Percentiles rank a stretch among this genome's conserved stretches.
phyloP scores from a whole-genome alignment of 2,888 invertebrate genomes.

The Stegophylla sp. region DNA sequence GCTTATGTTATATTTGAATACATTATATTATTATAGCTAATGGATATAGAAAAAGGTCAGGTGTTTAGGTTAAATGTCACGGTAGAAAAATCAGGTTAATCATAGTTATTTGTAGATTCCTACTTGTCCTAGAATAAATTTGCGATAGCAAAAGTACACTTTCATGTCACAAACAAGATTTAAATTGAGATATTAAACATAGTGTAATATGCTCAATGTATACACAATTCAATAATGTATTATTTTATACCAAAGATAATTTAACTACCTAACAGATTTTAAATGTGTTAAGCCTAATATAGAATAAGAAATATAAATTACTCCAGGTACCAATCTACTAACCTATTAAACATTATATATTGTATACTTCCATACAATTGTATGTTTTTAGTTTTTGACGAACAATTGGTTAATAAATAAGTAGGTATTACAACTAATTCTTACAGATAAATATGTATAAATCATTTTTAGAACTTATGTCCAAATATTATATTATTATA shows the following conservation, averaged over 20 bases:
- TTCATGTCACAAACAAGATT: slow-evolving; percentile 4
- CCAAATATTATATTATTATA: background rate
- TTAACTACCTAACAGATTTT: background rate
- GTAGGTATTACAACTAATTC: no score
- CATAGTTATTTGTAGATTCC: slow-evolving; percentile 18
- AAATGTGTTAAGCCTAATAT: no score
- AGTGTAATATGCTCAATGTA: background rate
- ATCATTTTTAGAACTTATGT: no score
- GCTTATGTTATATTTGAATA: background rate
- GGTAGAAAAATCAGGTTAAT: slow-evolving; percentile 58
- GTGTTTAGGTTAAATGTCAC: slow-evolving; percentile 47
- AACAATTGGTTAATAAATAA: no score
- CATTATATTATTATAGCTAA: background rate
- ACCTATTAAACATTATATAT: no score
- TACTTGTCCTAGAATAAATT: slow-evolving; percentile 7
- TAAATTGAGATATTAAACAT: slow-evolving; percentile 27
- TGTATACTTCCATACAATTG: no score
- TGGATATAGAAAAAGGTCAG: slow-evolving; percentile 43
- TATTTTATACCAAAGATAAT: background rate
- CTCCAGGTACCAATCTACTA: no score
- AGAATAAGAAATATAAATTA: no score
- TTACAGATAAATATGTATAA: background rate
- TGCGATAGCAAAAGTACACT: background rate
- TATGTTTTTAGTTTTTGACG: no score
- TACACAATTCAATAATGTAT: background rate